Evolutionary conservation across 2,888 invertebrate genomes (phyloP), one percentile per base, ranked within the genome.

Genomic region (Cenopis cana): DNA sequence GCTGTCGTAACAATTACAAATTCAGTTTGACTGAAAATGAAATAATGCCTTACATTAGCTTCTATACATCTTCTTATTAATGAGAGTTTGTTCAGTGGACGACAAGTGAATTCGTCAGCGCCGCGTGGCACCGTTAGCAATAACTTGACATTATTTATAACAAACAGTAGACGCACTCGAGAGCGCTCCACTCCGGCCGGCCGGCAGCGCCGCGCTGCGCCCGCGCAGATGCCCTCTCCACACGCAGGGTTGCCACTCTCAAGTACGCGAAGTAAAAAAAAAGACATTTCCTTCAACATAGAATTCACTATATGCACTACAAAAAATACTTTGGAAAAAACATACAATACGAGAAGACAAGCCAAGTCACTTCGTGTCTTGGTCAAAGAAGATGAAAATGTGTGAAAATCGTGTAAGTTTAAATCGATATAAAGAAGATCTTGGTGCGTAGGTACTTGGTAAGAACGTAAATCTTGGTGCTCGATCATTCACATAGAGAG

Each of bases 141-240:
- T 49, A 55, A 60, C 69, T 72, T 69, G 73, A 73, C 73, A 61
- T 69, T 73, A 60, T 73, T 73, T 73, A 73, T 73, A 56, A 73
- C 65, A 73, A 73, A 79, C 78, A 65, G 72, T 68, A 64, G 72
- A 70, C 68, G 59, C 74, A 75, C 74, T 78, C 74, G 66, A 73
- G 50, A 73, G 61, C 18, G 57, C 41, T 46, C 49, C 54, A 29
- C n/a, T 61, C 41, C 29, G 73, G 71, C 14, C 33, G 38, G 56
- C n/a, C n/a, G n/a, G 24, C 24, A 24, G 24, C 24, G 24, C 49
- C 20, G 57, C 36, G 65, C 36, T 52, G 73, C 73, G 71, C 76
- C 38, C 68, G 67, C 70, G 78, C 75, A 65, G 60, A 67, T 66
- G 68, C 71, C 61, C 71, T 74, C 75, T 74, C 62, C 50, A 46